phyloP scores from a whole-genome alignment of 2,113 vertebrate genomes.

The Oxyruncus cristatus region DNA sequence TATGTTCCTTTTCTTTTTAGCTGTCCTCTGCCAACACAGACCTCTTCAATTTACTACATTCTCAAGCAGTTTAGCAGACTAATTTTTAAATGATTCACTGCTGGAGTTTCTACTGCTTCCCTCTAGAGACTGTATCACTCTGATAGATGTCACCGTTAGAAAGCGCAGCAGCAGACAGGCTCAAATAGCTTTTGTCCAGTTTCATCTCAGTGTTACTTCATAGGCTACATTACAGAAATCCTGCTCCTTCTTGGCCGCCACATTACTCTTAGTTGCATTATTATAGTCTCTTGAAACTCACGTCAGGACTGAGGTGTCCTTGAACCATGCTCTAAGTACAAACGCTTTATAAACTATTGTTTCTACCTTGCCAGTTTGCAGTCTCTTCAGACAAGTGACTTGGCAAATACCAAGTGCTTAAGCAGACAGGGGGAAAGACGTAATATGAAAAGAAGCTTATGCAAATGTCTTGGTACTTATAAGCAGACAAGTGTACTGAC shows the following conservation, averaged over 20 bases:
- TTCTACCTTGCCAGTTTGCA: not conserved
- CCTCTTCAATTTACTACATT: not conserved
- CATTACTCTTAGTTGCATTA: not conserved
- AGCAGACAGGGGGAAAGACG: not conserved
- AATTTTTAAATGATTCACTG: conserved; percentile 5
- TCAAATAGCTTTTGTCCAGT: not conserved
- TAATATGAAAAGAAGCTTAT: not conserved
- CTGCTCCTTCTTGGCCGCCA: not conserved
- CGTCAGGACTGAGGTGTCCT: not conserved
- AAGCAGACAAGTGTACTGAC: not conserved
- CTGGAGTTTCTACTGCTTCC: not conserved
- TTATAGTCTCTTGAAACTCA: not conserved
- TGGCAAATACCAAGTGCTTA: not conserved
- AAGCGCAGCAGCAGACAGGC: not conserved
- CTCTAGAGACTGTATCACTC: not conserved
- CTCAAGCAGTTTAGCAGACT: conserved; percentile 6
- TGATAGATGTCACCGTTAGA: not conserved
- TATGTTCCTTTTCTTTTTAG: not conserved
- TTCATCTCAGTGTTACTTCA: not conserved
- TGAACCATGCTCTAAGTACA: not conserved
- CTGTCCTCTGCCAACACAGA: not conserved
- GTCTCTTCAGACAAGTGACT: not conserved
- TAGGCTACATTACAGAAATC: not conserved
- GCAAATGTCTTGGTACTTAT: not conserved
- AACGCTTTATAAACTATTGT: not conserved